A percentile compares a stretch with the other conserved stretches of the same genome.
Conservation (phyloP, 2,888 invertebrate species). For the Thymelicus sylvestris region DNA sequence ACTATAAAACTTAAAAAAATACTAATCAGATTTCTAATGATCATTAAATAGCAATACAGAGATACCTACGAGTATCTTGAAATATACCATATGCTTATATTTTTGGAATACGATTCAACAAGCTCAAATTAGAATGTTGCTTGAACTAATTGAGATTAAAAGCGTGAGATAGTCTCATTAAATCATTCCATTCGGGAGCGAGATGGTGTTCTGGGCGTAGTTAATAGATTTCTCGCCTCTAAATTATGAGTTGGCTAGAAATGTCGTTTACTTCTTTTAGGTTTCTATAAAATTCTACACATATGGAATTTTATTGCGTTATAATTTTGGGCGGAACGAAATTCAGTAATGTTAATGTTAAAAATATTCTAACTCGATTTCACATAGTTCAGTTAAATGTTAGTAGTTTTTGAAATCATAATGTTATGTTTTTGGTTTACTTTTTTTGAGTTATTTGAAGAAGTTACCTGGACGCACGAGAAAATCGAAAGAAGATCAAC, state of each 20-base stretch:
- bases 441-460: no score
- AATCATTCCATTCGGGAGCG: conserved; percentile 33
- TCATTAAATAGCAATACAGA: no score
- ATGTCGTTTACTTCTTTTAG: conserved; percentile 68
- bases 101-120: conserved; percentile 6
- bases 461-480: no score
- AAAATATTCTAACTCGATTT: conserved; percentile 17
- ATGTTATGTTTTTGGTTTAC: no score
- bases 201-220: conserved; percentile 48
- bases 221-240: conserved; percentile 70
- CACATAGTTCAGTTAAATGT: no score
- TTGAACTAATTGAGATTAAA: conserved; percentile 46
- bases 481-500: conserved; percentile 5
- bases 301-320: conserved; percentile 71
- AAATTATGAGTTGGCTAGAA: conserved; percentile 52
- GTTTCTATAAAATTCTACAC: conserved; percentile 64
- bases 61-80: neutral
- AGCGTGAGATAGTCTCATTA: conserved; percentile 34
- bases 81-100: neutral
- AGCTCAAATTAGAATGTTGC: conserved; percentile 40
- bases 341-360: conserved; percentile 43
- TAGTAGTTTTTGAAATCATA: no score
- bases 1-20: no score
- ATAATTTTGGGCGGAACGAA: conserved; percentile 75
- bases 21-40: no score